Evolutionary conservation across 1,140 invertebrate species (phyloP).

Genomic region (Drosophila leontia): DNA sequence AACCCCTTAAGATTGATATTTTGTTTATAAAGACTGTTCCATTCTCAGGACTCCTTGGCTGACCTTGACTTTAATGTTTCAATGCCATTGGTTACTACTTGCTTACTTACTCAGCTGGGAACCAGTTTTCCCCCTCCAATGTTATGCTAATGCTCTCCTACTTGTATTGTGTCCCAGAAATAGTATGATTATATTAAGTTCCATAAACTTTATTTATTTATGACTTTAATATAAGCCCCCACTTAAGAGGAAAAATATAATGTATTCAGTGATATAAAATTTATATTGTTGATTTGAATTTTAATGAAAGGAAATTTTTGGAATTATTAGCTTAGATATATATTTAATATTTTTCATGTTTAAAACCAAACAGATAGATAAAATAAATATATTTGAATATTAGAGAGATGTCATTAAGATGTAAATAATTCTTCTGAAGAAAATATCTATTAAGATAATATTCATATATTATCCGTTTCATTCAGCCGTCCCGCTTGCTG

Average conservation of each 20-base stretch:
- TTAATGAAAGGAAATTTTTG: not conserved
- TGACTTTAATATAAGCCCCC: not conserved
- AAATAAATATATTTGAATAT: not conserved
- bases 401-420: not conserved
- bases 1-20: too few species aligned
- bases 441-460: not conserved
- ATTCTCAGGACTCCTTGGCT: not conserved
- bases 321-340: not conserved
- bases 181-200: not conserved
- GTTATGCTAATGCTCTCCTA: conserved; percentile 16
- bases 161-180: not conserved
- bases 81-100: conserved; percentile 13
- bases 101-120: not conserved
- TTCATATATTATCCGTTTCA: not conserved
- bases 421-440: not conserved
- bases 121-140: conserved; percentile 15
- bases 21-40: not conserved
- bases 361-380: not conserved
- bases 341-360: not conserved
- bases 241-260: not conserved
- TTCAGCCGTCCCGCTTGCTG: not conserved
- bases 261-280: not conserved
- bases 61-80: conserved; percentile 20
- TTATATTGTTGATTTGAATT: not conserved
- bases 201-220: conserved; percentile 14